phyloP scores from a whole-genome alignment of 2,113 vertebrate species.

The Microtus ochrogaster region DNA sequence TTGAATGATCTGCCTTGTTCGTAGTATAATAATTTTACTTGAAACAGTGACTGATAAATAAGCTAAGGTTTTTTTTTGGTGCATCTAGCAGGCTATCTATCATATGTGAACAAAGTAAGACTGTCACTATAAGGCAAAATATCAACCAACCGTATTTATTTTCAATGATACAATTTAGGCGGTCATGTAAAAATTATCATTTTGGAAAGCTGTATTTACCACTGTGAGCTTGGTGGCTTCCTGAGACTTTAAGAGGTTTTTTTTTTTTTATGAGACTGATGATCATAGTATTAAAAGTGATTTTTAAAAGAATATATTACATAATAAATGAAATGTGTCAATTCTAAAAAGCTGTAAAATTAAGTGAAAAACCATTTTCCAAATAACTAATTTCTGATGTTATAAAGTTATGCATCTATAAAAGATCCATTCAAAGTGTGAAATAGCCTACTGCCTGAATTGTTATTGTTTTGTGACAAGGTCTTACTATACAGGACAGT shows the following conservation, averaged over 20 bases:
- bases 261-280: neutral
- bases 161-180: neutral
- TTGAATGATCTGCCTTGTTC: neutral
- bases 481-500: neutral
- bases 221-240: neutral
- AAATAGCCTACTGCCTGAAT: neutral
- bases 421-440: neutral
- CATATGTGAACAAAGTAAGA: neutral
- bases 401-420: neutral
- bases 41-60: slow-evolving; percentile 18
- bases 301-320: neutral
- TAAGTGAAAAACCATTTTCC: neutral
- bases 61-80: slow-evolving; percentile 6
- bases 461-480: neutral
- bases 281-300: neutral
- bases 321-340: neutral
- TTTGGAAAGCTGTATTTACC: neutral
- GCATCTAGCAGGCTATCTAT: slow-evolving; percentile 22
- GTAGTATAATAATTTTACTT: slow-evolving; percentile 1
- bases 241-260: neutral
- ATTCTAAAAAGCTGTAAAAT: neutral
- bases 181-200: slow-evolving; percentile 4
- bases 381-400: neutral
- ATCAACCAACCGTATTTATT: neutral
- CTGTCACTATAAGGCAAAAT: neutral